Evolutionary conservation across 2,888 invertebrate genomes (phyloP).

Genomic region (Parnassius glacialis): DNA sequence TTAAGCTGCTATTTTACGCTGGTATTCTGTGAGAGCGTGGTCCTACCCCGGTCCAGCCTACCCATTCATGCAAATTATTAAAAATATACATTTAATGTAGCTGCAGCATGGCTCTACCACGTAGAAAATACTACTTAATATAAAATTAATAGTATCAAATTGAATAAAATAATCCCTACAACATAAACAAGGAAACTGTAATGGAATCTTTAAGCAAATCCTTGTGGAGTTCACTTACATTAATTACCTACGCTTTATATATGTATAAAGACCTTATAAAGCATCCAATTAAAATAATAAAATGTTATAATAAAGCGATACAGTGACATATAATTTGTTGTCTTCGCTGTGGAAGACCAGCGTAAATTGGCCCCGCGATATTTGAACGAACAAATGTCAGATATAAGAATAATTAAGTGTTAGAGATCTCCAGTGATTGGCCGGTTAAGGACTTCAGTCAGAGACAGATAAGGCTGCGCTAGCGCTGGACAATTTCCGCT

Average conservation of each 20-base stretch:
- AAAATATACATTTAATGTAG: too few species aligned
- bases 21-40: too few species aligned
- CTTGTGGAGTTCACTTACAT: constrained; percentile 10
- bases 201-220: constrained; percentile 13
- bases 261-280: constrained; percentile 27
- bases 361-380: constrained; percentile 44
- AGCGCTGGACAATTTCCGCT: constrained; percentile 48
- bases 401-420: constrained; percentile 40
- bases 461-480: constrained; percentile 59
- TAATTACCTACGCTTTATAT: constrained; percentile 8
- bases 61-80: too few species aligned
- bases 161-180: too few species aligned
- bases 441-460: constrained; percentile 46
- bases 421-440: constrained; percentile 54
- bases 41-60: too few species aligned
- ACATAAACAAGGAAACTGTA: constrained; percentile 20
- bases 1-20: too few species aligned
- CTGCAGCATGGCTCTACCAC: too few species aligned
- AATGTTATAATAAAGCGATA: constrained; percentile 31
- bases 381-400: constrained; percentile 45
- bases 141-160: too few species aligned
- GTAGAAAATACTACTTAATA: too few species aligned
- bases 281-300: constrained; percentile 38
- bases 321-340: constrained; percentile 30
- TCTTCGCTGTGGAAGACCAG: constrained; percentile 43